Conservation (phyloP, 1,140 invertebrate species). For the Drosophila chauvacae region DNA sequence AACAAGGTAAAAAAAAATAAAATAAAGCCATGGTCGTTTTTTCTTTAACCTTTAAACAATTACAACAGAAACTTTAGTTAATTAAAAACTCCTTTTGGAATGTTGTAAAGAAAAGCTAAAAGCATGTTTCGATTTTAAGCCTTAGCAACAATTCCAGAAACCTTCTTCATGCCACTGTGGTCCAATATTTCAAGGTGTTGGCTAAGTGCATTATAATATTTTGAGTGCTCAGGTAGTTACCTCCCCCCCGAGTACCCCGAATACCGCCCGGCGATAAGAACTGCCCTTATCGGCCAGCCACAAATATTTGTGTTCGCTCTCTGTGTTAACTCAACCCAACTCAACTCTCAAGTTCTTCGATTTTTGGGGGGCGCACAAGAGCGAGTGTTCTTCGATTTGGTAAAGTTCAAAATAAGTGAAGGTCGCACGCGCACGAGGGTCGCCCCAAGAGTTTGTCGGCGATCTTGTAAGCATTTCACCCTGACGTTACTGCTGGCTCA, state of each 20-base stretch:
- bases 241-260: neutral
- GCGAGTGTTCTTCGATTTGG: conserved; percentile 24
- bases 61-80: neutral
- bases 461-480: conserved; percentile 31
- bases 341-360: neutral
- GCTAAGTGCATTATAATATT: conserved; percentile 58
- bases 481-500: conserved; percentile 46
- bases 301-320: conserved; percentile 49
- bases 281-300: conserved; percentile 37
- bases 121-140: neutral
- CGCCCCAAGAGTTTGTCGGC: conserved; percentile 20
- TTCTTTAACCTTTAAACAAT: neutral
- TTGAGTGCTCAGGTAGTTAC: conserved; percentile 19
- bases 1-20: neutral
- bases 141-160: neutral
- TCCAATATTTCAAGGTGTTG: conserved; percentile 50
- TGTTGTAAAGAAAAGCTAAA: neutral
- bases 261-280: conserved; percentile 12
- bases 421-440: conserved; percentile 51
- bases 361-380: conserved; percentile 17
- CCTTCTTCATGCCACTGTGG: neutral
- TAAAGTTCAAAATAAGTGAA: conserved; percentile 50
- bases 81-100: neutral
- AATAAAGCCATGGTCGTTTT: no score
- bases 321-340: conserved; percentile 1